A percentile compares a stretch with the other conserved stretches of the same genome.
These are phyloP conservation scores for Heteractis magnifica DNA, from an alignment of 92 coral and sea anemone genomes.

Conservation along the genomic window DNA sequence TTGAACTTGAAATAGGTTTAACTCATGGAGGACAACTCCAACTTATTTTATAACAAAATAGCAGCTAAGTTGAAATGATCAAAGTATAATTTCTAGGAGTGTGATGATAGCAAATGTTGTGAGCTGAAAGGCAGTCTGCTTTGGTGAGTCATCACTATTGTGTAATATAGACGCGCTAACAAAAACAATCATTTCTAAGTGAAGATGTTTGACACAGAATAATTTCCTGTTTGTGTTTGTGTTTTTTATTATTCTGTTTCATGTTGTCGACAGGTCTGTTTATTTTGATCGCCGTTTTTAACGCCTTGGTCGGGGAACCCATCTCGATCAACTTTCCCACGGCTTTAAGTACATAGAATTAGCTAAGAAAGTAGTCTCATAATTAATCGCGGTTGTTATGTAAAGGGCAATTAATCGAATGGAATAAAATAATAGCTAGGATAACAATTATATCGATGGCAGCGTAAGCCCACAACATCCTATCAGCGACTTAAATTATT, in stretches of 20 bases:
- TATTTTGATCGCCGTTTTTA: background rate
- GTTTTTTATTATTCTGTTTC: conserved; percentile 2
- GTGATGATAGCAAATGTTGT: background rate
- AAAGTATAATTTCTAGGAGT: background rate
- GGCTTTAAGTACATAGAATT: conserved; percentile 11
- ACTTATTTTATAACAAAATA: background rate
- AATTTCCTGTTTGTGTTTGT: conserved; percentile 15
- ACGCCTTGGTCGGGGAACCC: conserved; percentile 16
- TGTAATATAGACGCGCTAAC: conserved; percentile 9
- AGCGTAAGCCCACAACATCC: background rate
- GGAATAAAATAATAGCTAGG: background rate
- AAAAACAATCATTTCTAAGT: conserved; percentile 7
- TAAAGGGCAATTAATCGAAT: background rate
- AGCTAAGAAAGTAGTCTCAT: background rate
- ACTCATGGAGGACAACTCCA: conserved; percentile 12
- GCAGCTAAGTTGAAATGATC: background rate
- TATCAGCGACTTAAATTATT: background rate
- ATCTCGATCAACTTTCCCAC: conserved; percentile 27
- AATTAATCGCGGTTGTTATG: background rate
- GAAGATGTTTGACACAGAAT: conserved; percentile 12
- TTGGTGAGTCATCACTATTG: background rate
- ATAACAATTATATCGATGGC: background rate
- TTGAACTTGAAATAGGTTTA: conserved; percentile 19
- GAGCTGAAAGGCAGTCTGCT: background rate
- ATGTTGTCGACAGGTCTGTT: conserved; percentile 18